Conservation (phyloP, 1,140 invertebrate species). For the Lepidostoma basale region DNA sequence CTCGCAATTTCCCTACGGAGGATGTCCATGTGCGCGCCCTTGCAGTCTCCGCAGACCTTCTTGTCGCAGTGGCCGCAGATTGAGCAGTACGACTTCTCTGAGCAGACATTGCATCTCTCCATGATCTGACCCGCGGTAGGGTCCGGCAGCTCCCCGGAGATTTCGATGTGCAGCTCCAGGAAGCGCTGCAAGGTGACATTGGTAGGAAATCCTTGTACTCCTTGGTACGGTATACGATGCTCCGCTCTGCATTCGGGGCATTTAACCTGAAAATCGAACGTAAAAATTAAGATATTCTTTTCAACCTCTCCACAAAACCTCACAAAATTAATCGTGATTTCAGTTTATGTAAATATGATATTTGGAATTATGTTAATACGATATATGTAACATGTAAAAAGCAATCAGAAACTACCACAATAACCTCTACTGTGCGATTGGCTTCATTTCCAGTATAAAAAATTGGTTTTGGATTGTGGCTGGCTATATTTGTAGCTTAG, state of each 20-base stretch:
- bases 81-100: constrained; percentile 90
- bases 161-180: constrained; percentile 92
- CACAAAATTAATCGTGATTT: no score
- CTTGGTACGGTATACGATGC: constrained; percentile 95
- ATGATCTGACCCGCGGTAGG: constrained; percentile 82
- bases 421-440: no score
- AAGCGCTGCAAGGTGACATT: constrained; percentile 96
- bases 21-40: constrained; percentile 95
- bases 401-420: no score
- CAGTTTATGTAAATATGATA: no score
- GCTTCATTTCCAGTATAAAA: no score
- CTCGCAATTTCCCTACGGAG: constrained; percentile 90
- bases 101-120: constrained; percentile 89
- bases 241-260: constrained; percentile 99
- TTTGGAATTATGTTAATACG: no score
- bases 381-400: no score
- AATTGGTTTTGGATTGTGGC: no score
- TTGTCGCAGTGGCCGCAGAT: constrained; percentile 94
- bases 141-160: constrained; percentile 88
- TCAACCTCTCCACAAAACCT: no score
- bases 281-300: no score
- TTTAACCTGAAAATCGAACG: constrained; percentile 73
- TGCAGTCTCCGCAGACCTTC: constrained; percentile 88
- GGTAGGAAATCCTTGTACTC: constrained; percentile 93
- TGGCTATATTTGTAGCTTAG: no score